Percentiles rank a stretch among this genome's conserved stretches.
Evolutionary conservation across 2,797 vertebrate genomes (phyloP).

Genomic region (Mycteria americana): DNA sequence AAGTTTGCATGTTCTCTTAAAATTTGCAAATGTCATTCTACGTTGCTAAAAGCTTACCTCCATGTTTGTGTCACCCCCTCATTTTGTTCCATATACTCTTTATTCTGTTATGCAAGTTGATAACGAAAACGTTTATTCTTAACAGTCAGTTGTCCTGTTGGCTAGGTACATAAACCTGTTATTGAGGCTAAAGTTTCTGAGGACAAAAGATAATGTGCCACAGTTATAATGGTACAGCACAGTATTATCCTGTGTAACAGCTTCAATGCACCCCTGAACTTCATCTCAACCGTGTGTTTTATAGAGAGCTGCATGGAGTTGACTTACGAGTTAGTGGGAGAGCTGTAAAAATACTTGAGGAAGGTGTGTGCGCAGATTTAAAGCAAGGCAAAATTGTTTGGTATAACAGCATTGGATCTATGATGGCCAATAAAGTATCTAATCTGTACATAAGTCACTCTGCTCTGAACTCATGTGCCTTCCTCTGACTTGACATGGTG

Average conservation of each 20-base stretch:
- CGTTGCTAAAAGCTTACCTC: neutral
- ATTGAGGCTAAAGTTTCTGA: neutral
- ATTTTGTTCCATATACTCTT: neutral
- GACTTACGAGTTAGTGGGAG: neutral
- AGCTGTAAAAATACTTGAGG: slow-evolving; percentile 27
- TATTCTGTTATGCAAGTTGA: neutral
- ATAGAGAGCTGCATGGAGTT: neutral
- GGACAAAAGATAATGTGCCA: neutral
- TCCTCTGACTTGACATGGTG: neutral
- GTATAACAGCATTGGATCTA: neutral
- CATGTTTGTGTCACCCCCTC: neutral
- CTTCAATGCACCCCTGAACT: neutral
- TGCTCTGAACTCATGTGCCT: neutral
- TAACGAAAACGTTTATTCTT: neutral
- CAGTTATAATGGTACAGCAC: neutral
- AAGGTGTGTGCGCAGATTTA: slow-evolving; percentile 19
- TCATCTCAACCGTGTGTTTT: neutral
- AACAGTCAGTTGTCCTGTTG: neutral
- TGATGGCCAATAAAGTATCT: neutral
- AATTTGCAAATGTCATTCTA: neutral
- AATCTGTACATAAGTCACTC: neutral
- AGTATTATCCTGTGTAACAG: neutral
- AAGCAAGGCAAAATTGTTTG: neutral
- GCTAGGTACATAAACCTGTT: neutral
- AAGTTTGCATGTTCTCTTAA: neutral